Percentiles rank a stretch among this genome's conserved stretches.
Conservation (phyloP, 2,888 invertebrate genomes). For the Chrysina gloriosa region DNA sequence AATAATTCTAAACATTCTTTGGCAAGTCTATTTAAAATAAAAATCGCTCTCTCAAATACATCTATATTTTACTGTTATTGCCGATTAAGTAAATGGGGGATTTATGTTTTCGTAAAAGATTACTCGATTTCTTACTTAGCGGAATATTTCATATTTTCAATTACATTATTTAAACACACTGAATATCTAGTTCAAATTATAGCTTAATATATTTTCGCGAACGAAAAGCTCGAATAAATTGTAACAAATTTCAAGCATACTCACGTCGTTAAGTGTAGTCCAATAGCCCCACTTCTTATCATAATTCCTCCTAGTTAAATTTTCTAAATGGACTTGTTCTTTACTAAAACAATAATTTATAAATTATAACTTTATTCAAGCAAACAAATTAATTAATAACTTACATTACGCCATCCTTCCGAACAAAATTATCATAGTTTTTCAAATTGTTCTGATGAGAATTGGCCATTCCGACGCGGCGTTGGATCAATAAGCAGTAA, state of each 20-base stretch:
- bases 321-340: constrained; percentile 58
- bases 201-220: too few species aligned
- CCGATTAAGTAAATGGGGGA: too few species aligned
- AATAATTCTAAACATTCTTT: too few species aligned
- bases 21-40: too few species aligned
- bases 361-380: not conserved
- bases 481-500: constrained; percentile 13
- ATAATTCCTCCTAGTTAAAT: constrained; percentile 56
- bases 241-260: not conserved
- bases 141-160: not conserved
- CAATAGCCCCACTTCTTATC: constrained; percentile 59
- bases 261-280: constrained; percentile 57
- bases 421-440: constrained; percentile 41
- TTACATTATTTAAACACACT: too few species aligned
- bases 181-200: too few species aligned
- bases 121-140: too few species aligned
- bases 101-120: too few species aligned
- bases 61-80: too few species aligned
- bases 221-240: too few species aligned
- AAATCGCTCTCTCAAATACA: too few species aligned
- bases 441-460: not conserved
- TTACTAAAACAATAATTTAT: constrained; percentile 56
- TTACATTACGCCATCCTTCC: constrained; percentile 51
- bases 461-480: not conserved
- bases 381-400: constrained; percentile 37